Percentiles rank a stretch among this genome's conserved stretches.
These are phyloP conservation scores for Martes martes DNA, from an alignment of 2,113 vertebrate species.

Conservation along the genomic window DNA sequence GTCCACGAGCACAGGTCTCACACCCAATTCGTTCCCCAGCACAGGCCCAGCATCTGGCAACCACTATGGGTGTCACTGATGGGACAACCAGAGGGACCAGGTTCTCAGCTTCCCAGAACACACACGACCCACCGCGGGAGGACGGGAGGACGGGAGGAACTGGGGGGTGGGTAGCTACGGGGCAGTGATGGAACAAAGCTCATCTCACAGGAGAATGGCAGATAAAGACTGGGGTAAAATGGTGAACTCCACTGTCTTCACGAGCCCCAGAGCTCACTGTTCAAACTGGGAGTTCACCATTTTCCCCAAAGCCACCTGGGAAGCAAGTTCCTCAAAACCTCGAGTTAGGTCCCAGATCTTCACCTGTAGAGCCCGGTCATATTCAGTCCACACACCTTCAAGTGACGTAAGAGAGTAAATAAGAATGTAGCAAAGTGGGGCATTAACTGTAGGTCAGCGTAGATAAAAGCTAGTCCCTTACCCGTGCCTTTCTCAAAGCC, in stretches of 20 bases:
- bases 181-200: background rate
- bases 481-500: background rate
- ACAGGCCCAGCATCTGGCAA: background rate
- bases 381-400: background rate
- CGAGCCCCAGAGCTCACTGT: background rate
- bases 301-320: background rate
- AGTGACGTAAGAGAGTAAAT: background rate
- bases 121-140: background rate
- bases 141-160: background rate
- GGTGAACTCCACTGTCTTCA: background rate
- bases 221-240: background rate
- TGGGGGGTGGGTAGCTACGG: background rate
- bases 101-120: background rate
- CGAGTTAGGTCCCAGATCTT: background rate
- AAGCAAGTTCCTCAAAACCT: background rate
- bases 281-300: background rate
- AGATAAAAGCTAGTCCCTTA: background rate
- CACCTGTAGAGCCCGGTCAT: background rate
- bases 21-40: accelerated
- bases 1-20: background rate
- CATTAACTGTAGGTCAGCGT: background rate
- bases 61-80: background rate
- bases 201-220: background rate
- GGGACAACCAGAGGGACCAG: background rate
- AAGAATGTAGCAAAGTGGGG: background rate